A percentile compares a stretch with the other conserved stretches of the same genome.
phyloP scores from a whole-genome alignment of 92 coral and sea anemone species.

The Metridium senile region DNA sequence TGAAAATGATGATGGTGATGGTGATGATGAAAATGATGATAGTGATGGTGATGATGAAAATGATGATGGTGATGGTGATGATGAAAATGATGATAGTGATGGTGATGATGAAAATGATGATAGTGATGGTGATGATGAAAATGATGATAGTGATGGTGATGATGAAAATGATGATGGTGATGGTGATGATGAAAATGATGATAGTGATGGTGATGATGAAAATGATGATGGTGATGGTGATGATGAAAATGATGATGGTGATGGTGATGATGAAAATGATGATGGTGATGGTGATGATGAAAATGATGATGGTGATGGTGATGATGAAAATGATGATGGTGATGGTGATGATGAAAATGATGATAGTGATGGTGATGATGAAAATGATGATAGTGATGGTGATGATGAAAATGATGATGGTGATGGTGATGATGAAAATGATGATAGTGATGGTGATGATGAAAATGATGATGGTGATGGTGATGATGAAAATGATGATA shows the following conservation, averaged over 20 bases:
- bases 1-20: neutral
- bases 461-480: neutral
- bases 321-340: neutral
- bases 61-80: neutral
- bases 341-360: neutral
- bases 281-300: neutral
- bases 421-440: neutral
- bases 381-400: neutral
- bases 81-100: neutral
- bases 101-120: neutral
- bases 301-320: neutral
- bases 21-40: neutral
- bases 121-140: neutral
- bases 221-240: neutral
- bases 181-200: neutral
- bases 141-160: neutral
- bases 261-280: neutral
- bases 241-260: neutral
- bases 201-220: neutral
- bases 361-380: neutral
- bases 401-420: neutral
- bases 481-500: conserved; percentile 1
- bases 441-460: conserved; percentile 1
- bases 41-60: neutral
- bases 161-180: neutral